Base-by-base conservation (phyloP, 2,113 vertebrate genomes). In the Anguilla japonica region DNA sequence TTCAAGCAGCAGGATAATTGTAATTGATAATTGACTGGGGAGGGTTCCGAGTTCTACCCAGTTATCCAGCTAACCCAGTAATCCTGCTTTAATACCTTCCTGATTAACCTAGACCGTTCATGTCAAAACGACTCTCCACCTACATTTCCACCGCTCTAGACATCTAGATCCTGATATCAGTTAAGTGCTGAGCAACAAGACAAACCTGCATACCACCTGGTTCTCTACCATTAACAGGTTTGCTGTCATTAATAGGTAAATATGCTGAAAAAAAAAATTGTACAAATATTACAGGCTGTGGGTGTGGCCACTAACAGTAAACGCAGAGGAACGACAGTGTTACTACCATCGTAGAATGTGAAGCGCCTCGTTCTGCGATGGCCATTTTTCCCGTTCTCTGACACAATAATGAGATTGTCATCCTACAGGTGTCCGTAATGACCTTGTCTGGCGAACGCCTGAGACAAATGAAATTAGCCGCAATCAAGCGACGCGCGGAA, bases 401-500 rank as follows among this genome's bases (percentile, higher is more conserved):
- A 39, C 63, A 75, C 40, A 84, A 75, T 63, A 41, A 84, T 75
- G 60, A 60, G 29, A 83, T 43, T n/a, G 60, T 46, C 22, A 43
- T 20, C 16, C 63, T 43, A 75, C 63, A 83, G 43, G 40, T 56
- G 50, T 83, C 46, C 79, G 71, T 40, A 53, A 43, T 87, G n/a
- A 84, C 82, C 50, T 83, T 79, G 63, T 82, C 85, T 79, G n/a
- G 75, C 41, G 75, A 40, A n/a, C 39, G 43, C 34, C 67, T 53
- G 67, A 41, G 81, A 22, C 39, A 82, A 86, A 53, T 46, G 34
- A 71, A 83, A 80, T 50, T 40, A 79, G 41, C 22, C 18, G 41
- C 82, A 83, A 79, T 85, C 84, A 75, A 46, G 63, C n/a, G 63
- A 75, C 22, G 22, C 84, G 67, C 84, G 14, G 80, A 22, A 82